phyloP scores from a whole-genome alignment of 1,140 invertebrate genomes.

The Drosophila truncata region DNA sequence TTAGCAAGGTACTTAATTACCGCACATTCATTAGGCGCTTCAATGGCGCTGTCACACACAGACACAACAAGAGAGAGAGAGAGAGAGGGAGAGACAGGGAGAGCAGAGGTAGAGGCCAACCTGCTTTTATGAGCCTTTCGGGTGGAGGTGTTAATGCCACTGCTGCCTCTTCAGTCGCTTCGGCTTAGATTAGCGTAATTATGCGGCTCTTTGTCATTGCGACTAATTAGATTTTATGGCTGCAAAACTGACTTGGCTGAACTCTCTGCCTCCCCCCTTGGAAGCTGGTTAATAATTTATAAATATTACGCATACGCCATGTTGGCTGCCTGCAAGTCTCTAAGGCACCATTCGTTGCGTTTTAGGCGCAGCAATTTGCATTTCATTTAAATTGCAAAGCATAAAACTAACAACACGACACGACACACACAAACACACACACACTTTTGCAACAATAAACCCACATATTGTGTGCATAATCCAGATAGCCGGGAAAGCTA shows the following conservation, averaged over 20 bases:
- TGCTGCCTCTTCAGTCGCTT: constrained; percentile 26
- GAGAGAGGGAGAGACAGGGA: neutral
- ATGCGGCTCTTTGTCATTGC: constrained; percentile 74
- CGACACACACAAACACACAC: too few relatives aligned
- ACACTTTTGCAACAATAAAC: constrained; percentile 38
- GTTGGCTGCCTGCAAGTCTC: constrained; percentile 44
- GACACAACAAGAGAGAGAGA: neutral
- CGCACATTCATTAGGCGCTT: constrained; percentile 85
- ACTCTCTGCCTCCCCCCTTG: neutral
- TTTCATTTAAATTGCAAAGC: constrained; percentile 80
- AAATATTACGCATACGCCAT: constrained; percentile 74
- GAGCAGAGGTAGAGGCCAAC: neutral
- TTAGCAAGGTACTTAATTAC: constrained; percentile 85
- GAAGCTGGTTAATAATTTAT: constrained; percentile 62
- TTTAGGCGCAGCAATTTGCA: constrained; percentile 67
- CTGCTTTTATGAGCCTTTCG: constrained; percentile 56
- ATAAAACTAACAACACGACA: constrained; percentile 63
- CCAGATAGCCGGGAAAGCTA: constrained; percentile 36
- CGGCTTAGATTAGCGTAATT: constrained; percentile 73
- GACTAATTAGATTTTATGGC: constrained; percentile 79
- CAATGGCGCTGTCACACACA: constrained; percentile 67
- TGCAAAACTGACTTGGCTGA: neutral
- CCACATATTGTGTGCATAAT: constrained; percentile 51
- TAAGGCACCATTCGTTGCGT: constrained; percentile 56
- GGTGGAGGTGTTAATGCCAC: constrained; percentile 66